A percentile compares a stretch with the other conserved stretches of the same genome.
Evolutionary conservation across 2,113 vertebrate species (phyloP).

Genomic region (Pelecanoides urinatrix): DNA sequence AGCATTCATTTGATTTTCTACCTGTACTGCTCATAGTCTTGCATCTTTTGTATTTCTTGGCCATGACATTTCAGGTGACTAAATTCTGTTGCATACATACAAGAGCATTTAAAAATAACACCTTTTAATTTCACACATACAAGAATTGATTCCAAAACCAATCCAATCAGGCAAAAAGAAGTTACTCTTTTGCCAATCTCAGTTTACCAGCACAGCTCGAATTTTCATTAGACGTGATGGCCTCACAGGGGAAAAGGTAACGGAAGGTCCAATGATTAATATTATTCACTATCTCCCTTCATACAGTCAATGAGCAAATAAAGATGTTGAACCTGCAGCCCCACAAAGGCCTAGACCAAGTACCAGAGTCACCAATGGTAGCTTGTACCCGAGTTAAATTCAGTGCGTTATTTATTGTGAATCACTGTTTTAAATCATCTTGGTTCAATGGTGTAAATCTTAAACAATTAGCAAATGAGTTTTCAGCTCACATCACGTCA

Average conservation of each 20-base stretch:
- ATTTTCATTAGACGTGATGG: background rate
- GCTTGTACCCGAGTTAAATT: background rate
- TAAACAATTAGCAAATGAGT: background rate
- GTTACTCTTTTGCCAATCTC: background rate
- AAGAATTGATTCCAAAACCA: background rate
- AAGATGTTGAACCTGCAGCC: background rate
- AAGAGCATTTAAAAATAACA: background rate
- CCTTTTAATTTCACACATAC: background rate
- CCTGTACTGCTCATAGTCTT: background rate
- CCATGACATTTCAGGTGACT: background rate
- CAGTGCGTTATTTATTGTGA: background rate
- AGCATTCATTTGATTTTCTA: background rate
- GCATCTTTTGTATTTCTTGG: background rate
- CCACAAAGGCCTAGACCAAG: background rate
- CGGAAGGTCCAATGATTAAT: background rate
- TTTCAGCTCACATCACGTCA: background rate
- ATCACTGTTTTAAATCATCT: background rate
- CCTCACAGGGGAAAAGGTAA: background rate
- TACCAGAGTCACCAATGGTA: background rate
- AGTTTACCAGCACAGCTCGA: background rate
- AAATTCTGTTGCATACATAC: background rate
- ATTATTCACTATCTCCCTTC: background rate
- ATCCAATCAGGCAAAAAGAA: background rate
- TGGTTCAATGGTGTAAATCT: background rate
- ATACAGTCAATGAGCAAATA: background rate